phyloP scores from a whole-genome alignment of 2,113 vertebrate genomes.

The Barbus barbus region DNA sequence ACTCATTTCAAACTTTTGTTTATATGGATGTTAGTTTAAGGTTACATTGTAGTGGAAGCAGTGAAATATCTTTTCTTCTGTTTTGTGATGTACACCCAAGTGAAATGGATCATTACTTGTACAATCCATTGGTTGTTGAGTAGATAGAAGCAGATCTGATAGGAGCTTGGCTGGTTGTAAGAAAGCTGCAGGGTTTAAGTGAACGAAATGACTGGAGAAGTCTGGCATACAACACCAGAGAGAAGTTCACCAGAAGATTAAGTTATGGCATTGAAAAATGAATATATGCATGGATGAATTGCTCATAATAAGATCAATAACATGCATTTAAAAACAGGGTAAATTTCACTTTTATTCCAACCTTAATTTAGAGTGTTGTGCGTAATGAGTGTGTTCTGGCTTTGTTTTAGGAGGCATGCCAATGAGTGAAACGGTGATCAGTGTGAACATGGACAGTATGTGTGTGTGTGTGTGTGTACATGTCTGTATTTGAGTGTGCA shows the following conservation, averaged over 20 bases:
- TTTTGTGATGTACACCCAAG: not conserved
- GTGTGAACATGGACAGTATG: not conserved
- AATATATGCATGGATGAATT: not conserved
- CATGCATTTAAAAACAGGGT: not conserved
- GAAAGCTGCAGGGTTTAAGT: not conserved
- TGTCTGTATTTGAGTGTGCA: not conserved
- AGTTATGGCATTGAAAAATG: not conserved
- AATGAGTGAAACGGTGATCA: not conserved
- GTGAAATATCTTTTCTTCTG: not conserved
- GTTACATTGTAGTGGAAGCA: not conserved
- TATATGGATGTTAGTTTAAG: not conserved
- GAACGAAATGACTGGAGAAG: not conserved
- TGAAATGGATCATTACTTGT: not conserved
- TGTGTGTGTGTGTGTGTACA: not conserved
- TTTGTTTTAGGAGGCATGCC: not conserved
- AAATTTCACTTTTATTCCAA: not conserved
- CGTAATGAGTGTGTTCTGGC: not conserved
- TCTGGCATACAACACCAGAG: not conserved
- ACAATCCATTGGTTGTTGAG: not conserved
- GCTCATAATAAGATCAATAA: not conserved
- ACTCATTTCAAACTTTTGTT: not conserved
- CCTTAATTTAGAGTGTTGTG: not conserved
- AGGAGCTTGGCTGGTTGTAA: not conserved
- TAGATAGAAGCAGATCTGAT: not conserved
- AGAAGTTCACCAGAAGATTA: not conserved